Evolutionary conservation across 2,797 vertebrate genomes (phyloP).

Genomic region (Acrossocheilus wenchowensis): DNA sequence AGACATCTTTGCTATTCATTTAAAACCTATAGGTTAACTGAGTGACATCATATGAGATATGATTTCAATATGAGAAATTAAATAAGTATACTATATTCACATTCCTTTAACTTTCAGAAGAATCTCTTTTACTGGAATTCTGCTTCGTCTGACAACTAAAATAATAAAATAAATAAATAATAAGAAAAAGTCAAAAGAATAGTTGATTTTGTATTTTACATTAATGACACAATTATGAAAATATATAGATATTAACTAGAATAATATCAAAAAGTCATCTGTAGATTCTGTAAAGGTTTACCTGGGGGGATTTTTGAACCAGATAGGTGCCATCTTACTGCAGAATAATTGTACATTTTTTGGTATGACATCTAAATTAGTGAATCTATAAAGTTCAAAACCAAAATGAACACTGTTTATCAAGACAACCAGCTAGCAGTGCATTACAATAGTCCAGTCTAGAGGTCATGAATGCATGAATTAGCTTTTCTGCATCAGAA

Average conservation of each 20-base stretch:
- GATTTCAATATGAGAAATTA: too few species aligned
- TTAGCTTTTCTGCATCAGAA: too few species aligned
- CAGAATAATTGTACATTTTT: background rate
- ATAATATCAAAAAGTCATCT: background rate
- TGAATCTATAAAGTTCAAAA: background rate
- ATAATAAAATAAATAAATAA: background rate
- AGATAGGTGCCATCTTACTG: background rate
- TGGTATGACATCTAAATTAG: background rate
- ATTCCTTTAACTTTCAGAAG: background rate
- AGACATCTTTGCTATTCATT: too few species aligned
- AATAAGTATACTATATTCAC: background rate
- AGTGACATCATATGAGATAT: too few species aligned
- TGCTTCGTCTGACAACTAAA: too few species aligned
- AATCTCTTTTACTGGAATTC: background rate
- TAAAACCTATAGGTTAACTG: too few species aligned
- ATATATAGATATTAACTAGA: background rate
- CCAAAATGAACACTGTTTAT: background rate
- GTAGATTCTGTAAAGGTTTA: background rate
- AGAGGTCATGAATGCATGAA: too few species aligned
- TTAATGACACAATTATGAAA: background rate
- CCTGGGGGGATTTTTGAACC: too few species aligned
- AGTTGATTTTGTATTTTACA: constrained; percentile 29
- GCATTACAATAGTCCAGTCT: too few species aligned
- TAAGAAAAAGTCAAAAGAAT: background rate
- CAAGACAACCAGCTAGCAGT: too few species aligned